These are phyloP conservation scores for Coelopa pilipes DNA, from an alignment of 2,888 invertebrate genomes.

Conservation along the genomic window DNA sequence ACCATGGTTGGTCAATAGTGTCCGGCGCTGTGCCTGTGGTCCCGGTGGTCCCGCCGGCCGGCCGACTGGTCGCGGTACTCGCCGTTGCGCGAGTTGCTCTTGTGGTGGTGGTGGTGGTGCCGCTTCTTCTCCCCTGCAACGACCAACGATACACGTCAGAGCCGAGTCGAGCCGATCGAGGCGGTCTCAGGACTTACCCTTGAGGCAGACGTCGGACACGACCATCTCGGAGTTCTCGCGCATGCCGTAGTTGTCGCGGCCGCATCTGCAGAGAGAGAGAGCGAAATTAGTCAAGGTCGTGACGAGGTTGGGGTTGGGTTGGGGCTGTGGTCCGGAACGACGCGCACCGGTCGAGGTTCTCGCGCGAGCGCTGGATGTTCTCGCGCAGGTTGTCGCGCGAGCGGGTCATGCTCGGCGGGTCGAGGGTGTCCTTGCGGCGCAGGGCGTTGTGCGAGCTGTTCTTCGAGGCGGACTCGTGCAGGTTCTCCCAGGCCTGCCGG, in stretches of 20 bases:
- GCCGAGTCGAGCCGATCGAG: background rate
- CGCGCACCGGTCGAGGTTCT: slow-evolving; percentile 65
- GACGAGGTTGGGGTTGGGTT: background rate
- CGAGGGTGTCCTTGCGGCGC: slow-evolving; percentile 77
- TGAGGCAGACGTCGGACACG: slow-evolving; percentile 73
- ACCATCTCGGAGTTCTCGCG: slow-evolving; percentile 83
- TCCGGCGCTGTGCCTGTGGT: slow-evolving; percentile 64
- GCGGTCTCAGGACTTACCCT: slow-evolving; percentile 52
- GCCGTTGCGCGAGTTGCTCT: slow-evolving; percentile 64
- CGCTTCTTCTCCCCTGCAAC: slow-evolving; percentile 65
- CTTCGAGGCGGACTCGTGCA: slow-evolving; percentile 82
- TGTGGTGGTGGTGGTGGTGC: slow-evolving; percentile 67
- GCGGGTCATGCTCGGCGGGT: slow-evolving; percentile 70
- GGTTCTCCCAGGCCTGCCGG: slow-evolving; percentile 92
- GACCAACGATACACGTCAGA: slow-evolving; percentile 11
- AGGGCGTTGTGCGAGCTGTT: slow-evolving; percentile 71
- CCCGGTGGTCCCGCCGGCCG: slow-evolving; percentile 64
- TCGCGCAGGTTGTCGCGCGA: slow-evolving; percentile 64
- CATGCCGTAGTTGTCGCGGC: slow-evolving; percentile 68
- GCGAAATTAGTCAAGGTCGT: background rate
- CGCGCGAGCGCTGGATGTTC: slow-evolving; percentile 66
- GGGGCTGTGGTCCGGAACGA: too few relatives aligned
- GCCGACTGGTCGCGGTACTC: slow-evolving; percentile 64
- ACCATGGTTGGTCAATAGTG: slow-evolving; percentile 68
- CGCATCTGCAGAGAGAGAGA: slow-evolving; percentile 51